phyloP scores from a whole-genome alignment of 2,888 invertebrate species.

The Lycophotia porphyrea region DNA sequence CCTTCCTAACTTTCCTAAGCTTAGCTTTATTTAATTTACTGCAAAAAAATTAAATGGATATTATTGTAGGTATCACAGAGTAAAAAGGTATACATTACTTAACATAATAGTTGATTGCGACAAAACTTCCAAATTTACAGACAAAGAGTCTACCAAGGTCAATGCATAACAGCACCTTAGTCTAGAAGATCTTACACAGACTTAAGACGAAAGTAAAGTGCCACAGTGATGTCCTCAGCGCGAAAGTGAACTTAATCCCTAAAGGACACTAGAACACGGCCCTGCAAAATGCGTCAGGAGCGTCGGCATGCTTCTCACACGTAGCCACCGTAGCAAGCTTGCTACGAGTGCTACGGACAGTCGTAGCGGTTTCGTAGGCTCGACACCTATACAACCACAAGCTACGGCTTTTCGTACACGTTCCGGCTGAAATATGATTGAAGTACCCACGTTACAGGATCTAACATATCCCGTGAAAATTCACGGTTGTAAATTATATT shows the following conservation, averaged over 20 bases:
- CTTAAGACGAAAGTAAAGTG: constrained; percentile 38
- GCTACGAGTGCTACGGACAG: constrained; percentile 41
- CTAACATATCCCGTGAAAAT: not conserved
- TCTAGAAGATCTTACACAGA: constrained; percentile 19
- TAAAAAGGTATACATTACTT: not conserved
- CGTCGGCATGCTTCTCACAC: constrained; percentile 33
- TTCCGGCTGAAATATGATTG: constrained; percentile 8
- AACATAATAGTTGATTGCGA: not conserved
- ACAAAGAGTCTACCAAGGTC: constrained; percentile 4
- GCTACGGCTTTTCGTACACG: constrained; percentile 9
- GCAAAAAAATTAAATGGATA: constrained; percentile 14
- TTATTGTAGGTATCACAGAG: not conserved
- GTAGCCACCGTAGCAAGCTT: constrained; percentile 29
- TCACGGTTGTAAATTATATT: not conserved
- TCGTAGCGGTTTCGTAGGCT: constrained; percentile 38
- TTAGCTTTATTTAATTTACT: constrained; percentile 29
- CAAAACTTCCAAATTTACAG: constrained; percentile 6
- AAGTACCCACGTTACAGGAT: not conserved
- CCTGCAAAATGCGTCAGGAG: constrained; percentile 39
- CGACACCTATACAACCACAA: constrained; percentile 17
- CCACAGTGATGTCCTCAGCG: constrained; percentile 33
- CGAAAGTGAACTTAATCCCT: constrained; percentile 48
- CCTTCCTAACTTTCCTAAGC: constrained; percentile 22
- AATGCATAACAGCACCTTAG: constrained; percentile 22
- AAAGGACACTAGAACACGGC: constrained; percentile 46